These are phyloP conservation scores for Drosophila suzukii DNA, from an alignment of 1,140 invertebrate genomes.

Conservation along the genomic window DNA sequence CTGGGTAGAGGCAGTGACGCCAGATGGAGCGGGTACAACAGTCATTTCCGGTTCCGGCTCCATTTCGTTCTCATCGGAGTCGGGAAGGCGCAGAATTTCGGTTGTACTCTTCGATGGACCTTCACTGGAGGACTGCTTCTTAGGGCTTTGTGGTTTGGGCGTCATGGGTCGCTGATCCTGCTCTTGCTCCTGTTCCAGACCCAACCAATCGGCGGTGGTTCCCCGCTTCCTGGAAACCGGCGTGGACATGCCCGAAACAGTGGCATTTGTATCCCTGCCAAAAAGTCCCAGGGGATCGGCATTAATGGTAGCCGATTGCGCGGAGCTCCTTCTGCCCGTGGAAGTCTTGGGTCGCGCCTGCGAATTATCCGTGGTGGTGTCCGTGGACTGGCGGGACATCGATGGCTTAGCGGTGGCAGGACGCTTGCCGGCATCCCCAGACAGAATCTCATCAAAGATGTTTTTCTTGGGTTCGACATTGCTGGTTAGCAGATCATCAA, in stretches of 20 bases:
- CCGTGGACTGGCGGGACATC: conserved; percentile 79
- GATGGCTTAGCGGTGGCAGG: conserved; percentile 61
- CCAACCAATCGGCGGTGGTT: conserved; percentile 79
- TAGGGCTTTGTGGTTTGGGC: conserved; percentile 5
- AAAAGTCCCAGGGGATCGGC: conserved; percentile 77
- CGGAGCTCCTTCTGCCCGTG: conserved; percentile 67
- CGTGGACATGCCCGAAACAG: conserved; percentile 68
- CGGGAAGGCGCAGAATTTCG: conserved; percentile 35
- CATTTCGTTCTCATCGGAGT: conserved; percentile 32
- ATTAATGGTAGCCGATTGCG: conserved; percentile 55
- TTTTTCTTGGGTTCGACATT: conserved; percentile 62
- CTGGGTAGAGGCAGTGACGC: conserved; percentile 38
- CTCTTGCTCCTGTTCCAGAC: conserved; percentile 46
- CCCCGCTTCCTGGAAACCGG: conserved; percentile 65
- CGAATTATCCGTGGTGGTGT: conserved; percentile 77
- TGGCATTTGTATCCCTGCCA: conserved; percentile 59
- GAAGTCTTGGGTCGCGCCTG: conserved; percentile 75
- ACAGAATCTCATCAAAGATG: conserved; percentile 64
- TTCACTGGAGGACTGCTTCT: neutral
- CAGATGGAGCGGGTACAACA: neutral
- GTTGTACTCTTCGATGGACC: neutral
- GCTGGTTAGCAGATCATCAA: conserved; percentile 60
- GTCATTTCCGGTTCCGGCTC: conserved; percentile 9
- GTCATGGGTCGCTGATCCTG: neutral
- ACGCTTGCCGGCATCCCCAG: conserved; percentile 41